A percentile compares a stretch with the other conserved stretches of the same genome.
Conservation (phyloP, 2,113 vertebrate genomes). For the Pseudorasbora parva region DNA sequence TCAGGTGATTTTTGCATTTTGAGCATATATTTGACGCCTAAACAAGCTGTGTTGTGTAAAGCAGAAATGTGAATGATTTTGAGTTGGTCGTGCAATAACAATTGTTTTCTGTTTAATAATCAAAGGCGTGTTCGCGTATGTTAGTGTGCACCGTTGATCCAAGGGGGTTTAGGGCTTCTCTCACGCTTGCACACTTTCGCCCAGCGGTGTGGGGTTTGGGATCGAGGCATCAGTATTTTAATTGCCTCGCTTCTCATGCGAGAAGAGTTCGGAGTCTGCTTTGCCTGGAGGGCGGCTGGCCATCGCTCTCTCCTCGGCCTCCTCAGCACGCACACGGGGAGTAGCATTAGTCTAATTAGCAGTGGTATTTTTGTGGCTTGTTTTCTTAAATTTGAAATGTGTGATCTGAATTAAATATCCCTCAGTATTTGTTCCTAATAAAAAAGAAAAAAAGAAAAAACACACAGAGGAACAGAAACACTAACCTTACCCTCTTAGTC, state of each 20-base stretch:
- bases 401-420: slow-evolving; percentile 84
- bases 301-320: slow-evolving; percentile 15
- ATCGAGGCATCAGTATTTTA: slow-evolving; percentile 50
- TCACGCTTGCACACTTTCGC: slow-evolving; percentile 26
- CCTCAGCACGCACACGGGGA: slow-evolving; percentile 58
- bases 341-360: slow-evolving; percentile 76
- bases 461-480: slow-evolving; percentile 48
- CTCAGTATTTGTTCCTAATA: slow-evolving; percentile 78
- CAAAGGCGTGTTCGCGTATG: slow-evolving; percentile 1
- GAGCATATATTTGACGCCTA: neutral
- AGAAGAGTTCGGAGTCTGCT: slow-evolving; percentile 38
- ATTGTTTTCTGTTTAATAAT: slow-evolving; percentile 32
- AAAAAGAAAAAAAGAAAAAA: slow-evolving; percentile 65
- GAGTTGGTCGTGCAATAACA: neutral
- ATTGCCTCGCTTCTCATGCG: slow-evolving; percentile 54
- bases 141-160: slow-evolving; percentile 1
- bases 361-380: slow-evolving; percentile 74
- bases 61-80: neutral
- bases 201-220: slow-evolving; percentile 31
- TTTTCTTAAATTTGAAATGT: slow-evolving; percentile 81
- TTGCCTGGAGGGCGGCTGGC: slow-evolving; percentile 42
- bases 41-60: neutral
- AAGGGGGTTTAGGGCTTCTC: slow-evolving; percentile 9
- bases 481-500: slow-evolving; percentile 80
- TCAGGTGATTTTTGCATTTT: neutral